phyloP scores from a whole-genome alignment of 2,797 vertebrate species.

The Sebastes steindachneri region DNA sequence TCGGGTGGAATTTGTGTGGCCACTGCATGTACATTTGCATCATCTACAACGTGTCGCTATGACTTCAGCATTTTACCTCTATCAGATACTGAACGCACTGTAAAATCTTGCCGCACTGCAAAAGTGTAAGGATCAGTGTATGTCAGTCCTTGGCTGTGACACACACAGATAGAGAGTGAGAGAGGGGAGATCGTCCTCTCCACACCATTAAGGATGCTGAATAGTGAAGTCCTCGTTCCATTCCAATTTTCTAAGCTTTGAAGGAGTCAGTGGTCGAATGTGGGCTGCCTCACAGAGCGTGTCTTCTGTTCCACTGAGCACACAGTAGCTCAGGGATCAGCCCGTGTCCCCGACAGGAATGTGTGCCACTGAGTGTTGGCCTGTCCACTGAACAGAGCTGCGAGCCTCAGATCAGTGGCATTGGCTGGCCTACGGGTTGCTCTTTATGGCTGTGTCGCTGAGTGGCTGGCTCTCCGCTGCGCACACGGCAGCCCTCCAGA shows the following conservation, averaged over 20 bases:
- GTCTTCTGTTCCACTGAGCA: constrained; percentile 71
- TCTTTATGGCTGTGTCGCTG: constrained; percentile 75
- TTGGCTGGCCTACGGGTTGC: constrained; percentile 70
- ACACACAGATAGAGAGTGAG: constrained; percentile 26
- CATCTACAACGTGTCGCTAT: background rate
- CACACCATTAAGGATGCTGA: constrained; percentile 68
- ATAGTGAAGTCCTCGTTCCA: constrained; percentile 62
- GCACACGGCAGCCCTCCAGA: constrained; percentile 78
- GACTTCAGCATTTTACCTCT: background rate
- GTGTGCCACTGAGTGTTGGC: constrained; percentile 72
- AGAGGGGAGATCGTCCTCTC: constrained; percentile 34
- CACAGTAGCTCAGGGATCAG: constrained; percentile 74
- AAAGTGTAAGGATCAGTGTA: background rate
- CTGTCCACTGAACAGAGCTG: constrained; percentile 75
- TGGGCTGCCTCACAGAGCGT: constrained; percentile 62
- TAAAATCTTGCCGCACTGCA: background rate
- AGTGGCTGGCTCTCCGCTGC: constrained; percentile 73
- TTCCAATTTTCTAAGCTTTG: constrained; percentile 68
- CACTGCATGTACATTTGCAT: background rate
- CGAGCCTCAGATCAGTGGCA: constrained; percentile 77
- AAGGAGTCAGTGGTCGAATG: constrained; percentile 67
- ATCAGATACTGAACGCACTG: constrained; percentile 3
- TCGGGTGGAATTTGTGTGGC: background rate
- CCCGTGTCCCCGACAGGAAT: constrained; percentile 74
- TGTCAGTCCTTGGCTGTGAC: constrained; percentile 11